These are phyloP conservation scores for Nycteola revayana DNA, from an alignment of 2,888 invertebrate species.

Conservation along the genomic window DNA sequence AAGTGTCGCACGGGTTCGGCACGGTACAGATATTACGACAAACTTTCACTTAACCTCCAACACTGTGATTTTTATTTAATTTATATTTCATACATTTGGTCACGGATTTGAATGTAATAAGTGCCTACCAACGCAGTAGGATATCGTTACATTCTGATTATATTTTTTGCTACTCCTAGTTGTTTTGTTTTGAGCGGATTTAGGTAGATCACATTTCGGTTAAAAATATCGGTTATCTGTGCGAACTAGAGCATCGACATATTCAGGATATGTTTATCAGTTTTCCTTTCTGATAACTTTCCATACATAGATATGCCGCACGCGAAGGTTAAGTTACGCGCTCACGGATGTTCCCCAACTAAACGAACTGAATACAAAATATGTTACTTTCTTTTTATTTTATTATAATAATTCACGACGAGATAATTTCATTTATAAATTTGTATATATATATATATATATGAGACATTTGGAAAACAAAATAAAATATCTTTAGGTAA, in stretches of 20 bases:
- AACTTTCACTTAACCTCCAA: conserved; percentile 66
- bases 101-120: conserved; percentile 55
- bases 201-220: conserved; percentile 8
- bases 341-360: conserved; percentile 48
- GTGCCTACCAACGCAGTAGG: conserved; percentile 11
- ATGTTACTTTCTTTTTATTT: conserved; percentile 40
- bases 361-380: conserved; percentile 44
- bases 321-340: conserved; percentile 33
- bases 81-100: conserved; percentile 57
- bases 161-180: conserved; percentile 8
- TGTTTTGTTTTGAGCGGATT: conserved; percentile 17
- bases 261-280: conserved; percentile 14
- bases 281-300: conserved; percentile 20
- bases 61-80: conserved; percentile 59
- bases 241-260: conserved; percentile 10
- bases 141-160: too few relatives aligned
- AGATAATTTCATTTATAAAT: too few relatives aligned
- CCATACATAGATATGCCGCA: conserved; percentile 12
- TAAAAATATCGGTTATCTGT: conserved; percentile 5
- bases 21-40: conserved; percentile 45
- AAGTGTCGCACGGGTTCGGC: conserved; percentile 54
- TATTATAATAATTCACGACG: too few relatives aligned
- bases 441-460: too few relatives aligned
- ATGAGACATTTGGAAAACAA: background rate
- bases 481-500: background rate